Conservation (phyloP, 2,888 invertebrate species). For the Lochmaea capreae region DNA sequence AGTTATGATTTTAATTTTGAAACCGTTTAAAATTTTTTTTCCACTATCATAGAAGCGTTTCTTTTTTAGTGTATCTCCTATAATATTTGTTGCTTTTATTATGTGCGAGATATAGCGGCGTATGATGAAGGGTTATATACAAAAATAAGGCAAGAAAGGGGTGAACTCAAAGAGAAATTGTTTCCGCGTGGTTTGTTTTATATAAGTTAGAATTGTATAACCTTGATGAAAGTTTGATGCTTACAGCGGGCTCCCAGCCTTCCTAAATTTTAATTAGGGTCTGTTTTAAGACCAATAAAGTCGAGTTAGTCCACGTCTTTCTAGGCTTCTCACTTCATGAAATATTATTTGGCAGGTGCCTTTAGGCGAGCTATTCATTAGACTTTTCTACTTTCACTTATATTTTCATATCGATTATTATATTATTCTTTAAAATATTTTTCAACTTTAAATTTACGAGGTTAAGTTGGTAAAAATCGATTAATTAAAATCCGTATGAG, state of each 20-base stretch:
- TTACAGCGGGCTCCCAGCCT: constrained; percentile 19
- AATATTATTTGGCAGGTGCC: constrained; percentile 33
- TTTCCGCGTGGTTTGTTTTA: constrained; percentile 6
- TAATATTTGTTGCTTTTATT: not conserved
- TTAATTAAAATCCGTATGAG: not conserved
- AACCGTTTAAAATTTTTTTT: too few species aligned
- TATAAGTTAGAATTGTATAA: constrained; percentile 9
- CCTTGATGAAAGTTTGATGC: constrained; percentile 21
- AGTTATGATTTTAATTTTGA: too few species aligned
- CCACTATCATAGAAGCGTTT: too few species aligned
- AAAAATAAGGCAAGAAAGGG: not conserved
- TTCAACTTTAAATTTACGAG: too few species aligned
- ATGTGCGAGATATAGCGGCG: not conserved
- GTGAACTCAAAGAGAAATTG: constrained; percentile 4
- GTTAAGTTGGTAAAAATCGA: not conserved
- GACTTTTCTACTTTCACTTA: constrained; percentile 11
- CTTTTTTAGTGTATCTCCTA: not conserved
- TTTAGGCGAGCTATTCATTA: constrained; percentile 31
- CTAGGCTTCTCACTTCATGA: constrained; percentile 30
- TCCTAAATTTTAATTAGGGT: constrained; percentile 35
- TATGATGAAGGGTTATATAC: not conserved
- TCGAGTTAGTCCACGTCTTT: constrained; percentile 29
- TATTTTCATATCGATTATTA: not conserved
- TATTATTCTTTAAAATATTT: too few species aligned
- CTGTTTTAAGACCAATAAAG: constrained; percentile 32